Conservation (phyloP, 2,797 vertebrate species). For the Danio aesculapii region DNA sequence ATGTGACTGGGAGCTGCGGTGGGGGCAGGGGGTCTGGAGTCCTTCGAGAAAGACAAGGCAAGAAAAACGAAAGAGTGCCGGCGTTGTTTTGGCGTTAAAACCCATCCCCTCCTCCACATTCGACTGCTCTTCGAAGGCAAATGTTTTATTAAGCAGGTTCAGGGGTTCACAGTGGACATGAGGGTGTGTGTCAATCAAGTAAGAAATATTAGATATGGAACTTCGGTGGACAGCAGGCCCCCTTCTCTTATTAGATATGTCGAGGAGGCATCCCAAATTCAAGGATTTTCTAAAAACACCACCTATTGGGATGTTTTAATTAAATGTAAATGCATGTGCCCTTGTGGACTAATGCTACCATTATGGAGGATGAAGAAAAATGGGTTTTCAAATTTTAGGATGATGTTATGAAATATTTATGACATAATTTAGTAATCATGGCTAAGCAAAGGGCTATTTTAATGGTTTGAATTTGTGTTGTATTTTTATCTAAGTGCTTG, state of each 20-base stretch:
- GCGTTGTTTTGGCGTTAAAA: slow-evolving; percentile 57
- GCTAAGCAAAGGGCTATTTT: neutral
- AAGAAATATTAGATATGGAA: slow-evolving; percentile 53
- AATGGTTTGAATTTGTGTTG: neutral
- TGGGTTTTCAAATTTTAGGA: neutral
- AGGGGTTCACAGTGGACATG: slow-evolving; percentile 75
- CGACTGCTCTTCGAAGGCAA: slow-evolving; percentile 69
- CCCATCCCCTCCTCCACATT: slow-evolving; percentile 21
- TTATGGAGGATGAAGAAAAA: neutral
- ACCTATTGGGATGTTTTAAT: slow-evolving; percentile 3
- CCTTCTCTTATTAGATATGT: slow-evolving; percentile 9
- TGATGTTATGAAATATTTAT: slow-evolving; percentile 11
- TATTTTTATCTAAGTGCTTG: neutral
- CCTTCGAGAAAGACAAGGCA: slow-evolving; percentile 42
- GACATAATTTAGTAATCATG: neutral
- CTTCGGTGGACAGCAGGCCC: neutral
- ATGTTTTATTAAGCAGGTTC: slow-evolving; percentile 84
- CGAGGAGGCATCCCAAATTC: slow-evolving; percentile 12
- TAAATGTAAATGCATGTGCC: slow-evolving; percentile 40
- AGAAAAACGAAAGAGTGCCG: slow-evolving; percentile 58
- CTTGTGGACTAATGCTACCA: neutral
- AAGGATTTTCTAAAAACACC: slow-evolving; percentile 14
- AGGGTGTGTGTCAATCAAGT: slow-evolving; percentile 77
- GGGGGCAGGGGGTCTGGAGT: slow-evolving; percentile 51
- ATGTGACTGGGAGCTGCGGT: slow-evolving; percentile 73